Evolutionary conservation across 2,113 vertebrate genomes (phyloP).

Genomic region (Onychostoma macrolepis): DNA sequence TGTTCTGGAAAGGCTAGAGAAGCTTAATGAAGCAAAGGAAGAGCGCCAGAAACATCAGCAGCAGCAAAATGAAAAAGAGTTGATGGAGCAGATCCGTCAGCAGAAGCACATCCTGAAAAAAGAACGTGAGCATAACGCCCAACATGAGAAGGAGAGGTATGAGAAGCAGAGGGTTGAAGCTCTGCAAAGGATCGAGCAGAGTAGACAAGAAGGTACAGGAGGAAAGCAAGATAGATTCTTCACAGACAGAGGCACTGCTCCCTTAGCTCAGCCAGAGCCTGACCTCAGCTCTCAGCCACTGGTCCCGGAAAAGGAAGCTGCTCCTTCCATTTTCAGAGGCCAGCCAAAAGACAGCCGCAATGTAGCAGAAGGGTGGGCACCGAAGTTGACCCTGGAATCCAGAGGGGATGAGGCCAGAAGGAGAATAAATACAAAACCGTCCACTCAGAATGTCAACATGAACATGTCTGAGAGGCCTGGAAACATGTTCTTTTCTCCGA

Average conservation of each 20-base stretch:
- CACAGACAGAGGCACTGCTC: constrained; percentile 53
- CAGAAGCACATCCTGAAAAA: constrained; percentile 89
- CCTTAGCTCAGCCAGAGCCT: constrained; percentile 69
- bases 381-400: constrained; percentile 77
- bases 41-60: constrained; percentile 87
- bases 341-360: constrained; percentile 68
- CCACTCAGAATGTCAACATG: constrained; percentile 66
- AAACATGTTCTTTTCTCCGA: constrained; percentile 87
- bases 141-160: constrained; percentile 74
- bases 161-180: constrained; percentile 81
- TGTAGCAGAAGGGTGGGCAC: constrained; percentile 72
- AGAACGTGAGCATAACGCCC: constrained; percentile 82
- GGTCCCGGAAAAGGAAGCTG: constrained; percentile 54
- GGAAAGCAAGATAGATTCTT: constrained; percentile 48
- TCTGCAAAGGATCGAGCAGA: constrained; percentile 78
- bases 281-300: constrained; percentile 53
- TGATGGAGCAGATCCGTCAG: constrained; percentile 96
- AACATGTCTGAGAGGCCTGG: constrained; percentile 70
- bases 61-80: constrained; percentile 89
- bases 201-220: constrained; percentile 64
- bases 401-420: constrained; percentile 72
- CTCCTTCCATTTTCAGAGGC: constrained; percentile 71
- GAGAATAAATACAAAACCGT: constrained; percentile 66
- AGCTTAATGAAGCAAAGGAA: constrained; percentile 88
- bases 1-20: constrained; percentile 85